phyloP scores from a whole-genome alignment of 1,140 invertebrate genomes.

The Drosophila yakuba region DNA sequence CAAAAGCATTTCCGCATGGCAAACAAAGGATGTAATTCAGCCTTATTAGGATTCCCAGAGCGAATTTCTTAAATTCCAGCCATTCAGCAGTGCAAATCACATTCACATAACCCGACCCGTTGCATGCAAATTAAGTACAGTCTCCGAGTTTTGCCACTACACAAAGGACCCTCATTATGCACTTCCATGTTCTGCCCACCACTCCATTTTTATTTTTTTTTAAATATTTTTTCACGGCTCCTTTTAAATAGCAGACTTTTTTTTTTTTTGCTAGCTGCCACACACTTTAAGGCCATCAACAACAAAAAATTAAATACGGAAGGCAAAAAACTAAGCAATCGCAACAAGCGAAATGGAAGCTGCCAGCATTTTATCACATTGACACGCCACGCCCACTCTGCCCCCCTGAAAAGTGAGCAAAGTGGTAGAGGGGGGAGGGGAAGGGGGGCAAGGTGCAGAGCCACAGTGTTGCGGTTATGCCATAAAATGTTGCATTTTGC shows the following conservation, averaged over 20 bases:
- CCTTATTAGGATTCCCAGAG: conserved; percentile 28
- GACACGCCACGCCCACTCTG: conserved; percentile 22
- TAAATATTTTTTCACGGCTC: conserved; percentile 13
- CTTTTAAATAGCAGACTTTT: conserved; percentile 33
- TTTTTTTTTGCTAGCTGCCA: too few relatives aligned
- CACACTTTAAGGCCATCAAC: too few relatives aligned
- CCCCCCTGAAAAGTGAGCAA: too few relatives aligned
- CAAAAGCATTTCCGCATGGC: background rate
- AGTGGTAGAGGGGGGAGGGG: background rate
- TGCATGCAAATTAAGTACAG: conserved; percentile 69
- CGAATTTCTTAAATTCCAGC: conserved; percentile 27
- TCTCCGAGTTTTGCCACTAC: conserved; percentile 47
- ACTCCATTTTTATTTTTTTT: conserved; percentile 5
- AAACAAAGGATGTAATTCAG: conserved; percentile 11
- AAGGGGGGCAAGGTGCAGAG: background rate
- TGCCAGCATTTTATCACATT: conserved; percentile 62
- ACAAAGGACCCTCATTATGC: conserved; percentile 79
- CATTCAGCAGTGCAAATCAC: conserved; percentile 48
- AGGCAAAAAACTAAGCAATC: conserved; percentile 10
- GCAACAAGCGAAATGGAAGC: conserved; percentile 30
- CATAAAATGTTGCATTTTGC: conserved; percentile 77
- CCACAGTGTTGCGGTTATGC: conserved; percentile 65
- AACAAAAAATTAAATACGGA: conserved; percentile 10
- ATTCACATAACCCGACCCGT: conserved; percentile 28
- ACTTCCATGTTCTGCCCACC: conserved; percentile 23